Evolutionary conservation across 2,888 invertebrate species (phyloP).

Genomic region (Oxyscelio sp.): DNA sequence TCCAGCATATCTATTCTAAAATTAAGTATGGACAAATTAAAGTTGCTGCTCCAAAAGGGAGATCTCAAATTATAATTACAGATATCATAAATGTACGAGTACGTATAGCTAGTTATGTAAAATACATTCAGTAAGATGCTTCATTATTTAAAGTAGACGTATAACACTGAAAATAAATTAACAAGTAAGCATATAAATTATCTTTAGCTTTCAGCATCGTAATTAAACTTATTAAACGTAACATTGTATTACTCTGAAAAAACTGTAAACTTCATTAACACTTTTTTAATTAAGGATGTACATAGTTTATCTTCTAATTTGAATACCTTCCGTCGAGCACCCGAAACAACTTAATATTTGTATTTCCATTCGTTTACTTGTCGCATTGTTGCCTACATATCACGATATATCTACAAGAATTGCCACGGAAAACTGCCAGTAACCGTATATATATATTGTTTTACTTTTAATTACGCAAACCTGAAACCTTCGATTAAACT

Average conservation of each 20-base stretch:
- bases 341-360: too few species aligned
- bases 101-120: background rate
- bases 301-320: too few species aligned
- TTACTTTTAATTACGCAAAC: background rate
- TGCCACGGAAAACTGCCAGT: constrained; percentile 29
- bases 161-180: background rate
- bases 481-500: background rate
- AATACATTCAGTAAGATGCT: background rate
- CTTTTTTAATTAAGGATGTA: too few species aligned
- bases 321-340: too few species aligned
- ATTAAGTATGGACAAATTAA: background rate
- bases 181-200: background rate
- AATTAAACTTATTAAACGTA: background rate
- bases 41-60: background rate
- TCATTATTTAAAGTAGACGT: background rate
- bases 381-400: constrained; percentile 24
- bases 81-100: background rate
- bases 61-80: constrained; percentile 1
- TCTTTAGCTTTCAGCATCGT: background rate
- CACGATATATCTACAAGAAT: constrained; percentile 27
- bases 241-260: background rate
- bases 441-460: background rate
- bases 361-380: background rate
- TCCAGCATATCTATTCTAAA: background rate
- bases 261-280: too few species aligned